These are phyloP conservation scores for Drosophila suzukii DNA, from an alignment of 1,140 invertebrate species.

Conservation along the genomic window DNA sequence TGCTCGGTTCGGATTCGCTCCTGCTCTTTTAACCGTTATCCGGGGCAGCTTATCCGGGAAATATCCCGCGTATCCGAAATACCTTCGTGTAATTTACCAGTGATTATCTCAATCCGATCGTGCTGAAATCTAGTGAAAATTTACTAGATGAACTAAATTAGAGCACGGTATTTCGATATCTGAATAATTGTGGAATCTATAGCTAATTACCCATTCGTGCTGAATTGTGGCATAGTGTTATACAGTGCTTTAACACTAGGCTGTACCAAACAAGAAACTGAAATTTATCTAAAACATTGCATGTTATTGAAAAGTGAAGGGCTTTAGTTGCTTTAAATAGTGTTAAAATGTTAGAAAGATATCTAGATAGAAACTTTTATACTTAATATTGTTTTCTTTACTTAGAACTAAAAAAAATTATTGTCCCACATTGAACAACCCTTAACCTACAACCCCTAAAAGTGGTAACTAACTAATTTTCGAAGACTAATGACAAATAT, in stretches of 20 bases:
- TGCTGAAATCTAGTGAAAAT: not conserved
- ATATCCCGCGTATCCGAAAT: not conserved
- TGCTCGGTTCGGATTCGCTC: conserved; percentile 45
- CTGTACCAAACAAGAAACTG: not conserved
- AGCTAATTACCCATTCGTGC: not conserved
- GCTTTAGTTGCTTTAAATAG: too few species aligned
- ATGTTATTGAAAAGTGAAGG: not conserved
- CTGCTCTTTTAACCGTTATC: conserved; percentile 27
- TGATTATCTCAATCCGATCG: not conserved
- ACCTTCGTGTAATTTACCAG: not conserved
- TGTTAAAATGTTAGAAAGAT: too few species aligned
- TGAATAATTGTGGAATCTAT: not conserved
- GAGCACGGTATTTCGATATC: conserved; percentile 8
- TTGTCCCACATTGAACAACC: too few species aligned
- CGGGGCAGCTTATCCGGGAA: conserved; percentile 1
- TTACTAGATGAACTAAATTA: not conserved
- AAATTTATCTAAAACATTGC: not conserved
- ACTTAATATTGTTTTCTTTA: not conserved
- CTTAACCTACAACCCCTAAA: too few species aligned
- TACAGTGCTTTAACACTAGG: not conserved
- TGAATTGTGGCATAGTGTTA: not conserved
- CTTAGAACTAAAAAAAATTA: too few species aligned
- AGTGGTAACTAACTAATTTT: too few species aligned
- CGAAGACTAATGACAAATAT: too few species aligned
- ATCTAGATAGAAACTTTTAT: too few species aligned